Conservation (phyloP, 2,888 invertebrate species). For the Hypselothyrea guttata region DNA sequence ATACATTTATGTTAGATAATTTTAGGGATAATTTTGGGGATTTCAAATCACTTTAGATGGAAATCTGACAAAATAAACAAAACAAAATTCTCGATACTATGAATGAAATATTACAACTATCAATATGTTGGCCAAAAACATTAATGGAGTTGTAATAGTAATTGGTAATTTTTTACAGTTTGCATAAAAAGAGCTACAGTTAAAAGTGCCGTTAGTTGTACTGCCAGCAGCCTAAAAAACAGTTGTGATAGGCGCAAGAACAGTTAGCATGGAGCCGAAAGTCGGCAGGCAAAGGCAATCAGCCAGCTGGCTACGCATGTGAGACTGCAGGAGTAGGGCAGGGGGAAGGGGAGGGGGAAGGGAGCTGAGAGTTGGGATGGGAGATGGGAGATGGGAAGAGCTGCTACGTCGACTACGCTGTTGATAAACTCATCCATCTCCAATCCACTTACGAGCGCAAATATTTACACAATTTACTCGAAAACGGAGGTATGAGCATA, state of each 20-base stretch:
- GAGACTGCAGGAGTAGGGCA: slow-evolving; percentile 20
- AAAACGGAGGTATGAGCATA: slow-evolving; percentile 79
- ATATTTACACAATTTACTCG: slow-evolving; percentile 80
- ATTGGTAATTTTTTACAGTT: no score
- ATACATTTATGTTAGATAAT: no score
- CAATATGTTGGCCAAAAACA: no score
- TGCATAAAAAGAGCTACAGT: no score
- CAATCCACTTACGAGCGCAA: slow-evolving; percentile 81
- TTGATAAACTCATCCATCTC: slow-evolving; percentile 81
- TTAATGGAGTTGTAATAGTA: no score
- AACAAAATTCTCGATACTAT: no score
- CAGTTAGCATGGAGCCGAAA: slow-evolving; percentile 20
- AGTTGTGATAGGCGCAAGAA: slow-evolving; percentile 9
- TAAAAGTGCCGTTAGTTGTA: no score
- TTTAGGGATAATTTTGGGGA: no score
- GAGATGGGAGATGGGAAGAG: slow-evolving; percentile 51
- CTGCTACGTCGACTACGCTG: slow-evolving; percentile 59
- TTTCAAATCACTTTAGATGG: no score
- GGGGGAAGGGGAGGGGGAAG: background rate
- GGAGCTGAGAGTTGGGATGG: slow-evolving; percentile 27
- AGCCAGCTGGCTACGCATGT: slow-evolving; percentile 62
- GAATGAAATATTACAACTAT: no score
- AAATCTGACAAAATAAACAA: no score
- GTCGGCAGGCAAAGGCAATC: slow-evolving; percentile 60
- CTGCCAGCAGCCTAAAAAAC: no score